Conservation (phyloP, 2,113 vertebrate species). For the Albula goreensis region DNA sequence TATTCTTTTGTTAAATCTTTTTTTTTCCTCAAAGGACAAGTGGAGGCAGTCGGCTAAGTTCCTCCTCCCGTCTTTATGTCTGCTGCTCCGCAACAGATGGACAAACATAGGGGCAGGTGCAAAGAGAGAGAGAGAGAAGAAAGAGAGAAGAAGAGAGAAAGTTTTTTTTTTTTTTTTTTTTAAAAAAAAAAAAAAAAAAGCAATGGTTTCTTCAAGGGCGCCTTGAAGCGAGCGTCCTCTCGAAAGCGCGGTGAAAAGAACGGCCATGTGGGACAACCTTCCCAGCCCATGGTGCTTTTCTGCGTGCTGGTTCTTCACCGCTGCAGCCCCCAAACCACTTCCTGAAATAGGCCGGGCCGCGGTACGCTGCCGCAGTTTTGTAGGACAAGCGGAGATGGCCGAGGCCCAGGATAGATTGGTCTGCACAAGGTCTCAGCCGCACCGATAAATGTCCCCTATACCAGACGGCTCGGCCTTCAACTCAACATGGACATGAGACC, state of each 20-base stretch:
- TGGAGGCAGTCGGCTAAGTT: background rate
- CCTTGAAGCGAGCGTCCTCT: background rate
- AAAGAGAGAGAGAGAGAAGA: background rate
- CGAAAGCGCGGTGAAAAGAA: slow-evolving; percentile 8
- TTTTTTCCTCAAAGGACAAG: background rate
- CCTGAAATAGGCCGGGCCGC: background rate
- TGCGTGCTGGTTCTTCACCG: background rate
- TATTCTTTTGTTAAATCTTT: background rate
- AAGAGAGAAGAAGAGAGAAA: background rate
- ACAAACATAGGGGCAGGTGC: slow-evolving; percentile 3
- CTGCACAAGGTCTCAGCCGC: background rate
- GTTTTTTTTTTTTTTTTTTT: background rate
- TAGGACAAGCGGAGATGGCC: background rate
- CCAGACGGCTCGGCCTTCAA: background rate
- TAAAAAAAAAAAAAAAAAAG: background rate
- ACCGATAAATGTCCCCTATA: background rate
- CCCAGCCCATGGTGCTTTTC: background rate
- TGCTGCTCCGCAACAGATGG: background rate
- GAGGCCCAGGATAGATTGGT: background rate
- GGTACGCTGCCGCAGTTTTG: background rate
- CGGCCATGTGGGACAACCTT: slow-evolving; percentile 14
- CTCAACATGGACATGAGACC: too few relatives aligned
- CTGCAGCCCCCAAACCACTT: background rate
- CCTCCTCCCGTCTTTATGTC: background rate
- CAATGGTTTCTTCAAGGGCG: slow-evolving; percentile 11